Percentiles rank a stretch among this genome's conserved stretches.
Conservation (phyloP, 2,797 vertebrate genomes). For the Rousettus madagascariensis region DNA sequence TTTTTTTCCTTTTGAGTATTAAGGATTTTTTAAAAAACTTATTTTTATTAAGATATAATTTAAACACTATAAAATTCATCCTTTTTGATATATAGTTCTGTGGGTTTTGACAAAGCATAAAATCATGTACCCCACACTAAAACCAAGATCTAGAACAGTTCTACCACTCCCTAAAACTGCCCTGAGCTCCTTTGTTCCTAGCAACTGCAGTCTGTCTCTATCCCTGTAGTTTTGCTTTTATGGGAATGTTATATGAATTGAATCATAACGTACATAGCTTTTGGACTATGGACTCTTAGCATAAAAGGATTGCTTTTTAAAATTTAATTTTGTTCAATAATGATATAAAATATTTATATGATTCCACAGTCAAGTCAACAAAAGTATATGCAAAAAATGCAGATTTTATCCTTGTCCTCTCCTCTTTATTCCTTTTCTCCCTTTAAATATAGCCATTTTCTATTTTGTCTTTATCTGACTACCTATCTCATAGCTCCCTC, state of each 20-base stretch:
- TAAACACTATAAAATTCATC: neutral
- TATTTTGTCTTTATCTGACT: neutral
- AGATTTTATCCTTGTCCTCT: neutral
- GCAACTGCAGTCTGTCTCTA: neutral
- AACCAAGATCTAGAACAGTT: neutral
- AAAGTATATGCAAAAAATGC: neutral
- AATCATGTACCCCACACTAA: neutral
- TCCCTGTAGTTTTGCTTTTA: slow-evolving; percentile 5
- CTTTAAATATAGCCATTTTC: neutral
- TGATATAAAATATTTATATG: slow-evolving; percentile 22
- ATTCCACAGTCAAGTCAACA: neutral
- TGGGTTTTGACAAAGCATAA: neutral
- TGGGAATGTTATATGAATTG: neutral
- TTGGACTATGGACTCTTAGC: neutral
- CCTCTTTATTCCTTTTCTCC: neutral
- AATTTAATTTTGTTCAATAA: slow-evolving; percentile 39
- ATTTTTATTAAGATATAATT: neutral
- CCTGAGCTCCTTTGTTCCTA: neutral
- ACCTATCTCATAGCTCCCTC: neutral
- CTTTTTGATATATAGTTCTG: neutral
- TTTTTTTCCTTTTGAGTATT: neutral
- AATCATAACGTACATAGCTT: neutral
- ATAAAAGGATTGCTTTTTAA: slow-evolving; percentile 19
- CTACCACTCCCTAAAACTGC: neutral
- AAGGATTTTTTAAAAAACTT: neutral